Conservation (phyloP, 2,797 vertebrate species). For the Uromys caudimaculatus region DNA sequence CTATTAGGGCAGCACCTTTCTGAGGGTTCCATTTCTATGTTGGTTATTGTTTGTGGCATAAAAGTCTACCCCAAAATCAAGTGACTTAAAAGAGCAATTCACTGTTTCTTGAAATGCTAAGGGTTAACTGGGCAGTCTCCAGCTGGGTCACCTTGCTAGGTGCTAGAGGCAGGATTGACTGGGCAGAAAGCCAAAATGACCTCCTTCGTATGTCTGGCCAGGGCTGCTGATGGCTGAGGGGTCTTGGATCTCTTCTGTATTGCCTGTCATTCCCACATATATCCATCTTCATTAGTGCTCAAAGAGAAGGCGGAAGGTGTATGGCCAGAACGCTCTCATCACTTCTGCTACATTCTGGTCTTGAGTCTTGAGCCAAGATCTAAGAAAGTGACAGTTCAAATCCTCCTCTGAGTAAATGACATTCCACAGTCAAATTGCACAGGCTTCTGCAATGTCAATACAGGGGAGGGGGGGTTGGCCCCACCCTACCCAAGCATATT, state of each 20-base stretch:
- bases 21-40: not conserved
- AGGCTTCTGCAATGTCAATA: not conserved
- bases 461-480: not conserved
- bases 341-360: not conserved
- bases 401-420: not conserved
- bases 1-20: not conserved
- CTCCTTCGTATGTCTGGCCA: not conserved
- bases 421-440: not conserved
- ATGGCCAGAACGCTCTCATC: not conserved
- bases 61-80: not conserved
- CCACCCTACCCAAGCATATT: not conserved
- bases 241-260: not conserved
- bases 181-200: not conserved
- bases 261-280: not conserved
- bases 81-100: not conserved
- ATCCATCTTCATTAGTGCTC: not conserved
- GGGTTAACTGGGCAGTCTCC: not conserved
- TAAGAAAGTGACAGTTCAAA: not conserved
- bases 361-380: not conserved
- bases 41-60: not conserved
- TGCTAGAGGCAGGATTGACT: not conserved
- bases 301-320: not conserved
- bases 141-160: not conserved
- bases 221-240: not conserved
- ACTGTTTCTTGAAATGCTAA: not conserved